Evolutionary conservation across 1,140 invertebrate species (phyloP).

Genomic region (Bombus superbus): DNA sequence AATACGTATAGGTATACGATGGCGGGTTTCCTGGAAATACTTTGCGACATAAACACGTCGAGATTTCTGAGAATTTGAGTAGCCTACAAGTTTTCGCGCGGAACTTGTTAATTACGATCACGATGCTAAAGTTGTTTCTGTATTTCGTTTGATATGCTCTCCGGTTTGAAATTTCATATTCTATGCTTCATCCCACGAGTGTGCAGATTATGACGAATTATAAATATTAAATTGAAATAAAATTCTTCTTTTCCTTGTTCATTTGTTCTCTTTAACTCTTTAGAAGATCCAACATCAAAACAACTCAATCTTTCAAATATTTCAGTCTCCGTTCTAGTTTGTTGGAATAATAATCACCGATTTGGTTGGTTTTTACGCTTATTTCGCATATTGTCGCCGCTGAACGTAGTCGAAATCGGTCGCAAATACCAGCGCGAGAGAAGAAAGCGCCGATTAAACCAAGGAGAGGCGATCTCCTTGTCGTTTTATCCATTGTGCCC

Average conservation of each 20-base stretch:
- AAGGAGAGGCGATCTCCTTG: slow-evolving; percentile 10
- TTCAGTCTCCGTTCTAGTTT: neutral
- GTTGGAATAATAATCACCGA: neutral
- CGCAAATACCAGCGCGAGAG: neutral
- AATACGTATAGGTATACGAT: neutral
- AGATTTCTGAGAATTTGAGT: neutral
- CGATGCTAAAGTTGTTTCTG: no score
- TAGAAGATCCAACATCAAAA: no score
- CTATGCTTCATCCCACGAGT: no score
- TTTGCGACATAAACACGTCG: neutral
- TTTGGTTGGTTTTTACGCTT: neutral
- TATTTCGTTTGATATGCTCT: no score
- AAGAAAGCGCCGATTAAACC: slow-evolving; percentile 2
- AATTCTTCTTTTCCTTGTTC: no score
- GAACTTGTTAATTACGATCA: neutral
- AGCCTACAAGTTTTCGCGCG: neutral
- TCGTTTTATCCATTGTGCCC: slow-evolving; percentile 19
- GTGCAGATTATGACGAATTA: no score
- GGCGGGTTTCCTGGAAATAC: neutral
- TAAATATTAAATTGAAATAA: no score
- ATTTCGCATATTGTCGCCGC: neutral
- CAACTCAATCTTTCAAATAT: neutral
- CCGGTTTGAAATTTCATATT: no score
- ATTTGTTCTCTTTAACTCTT: no score
- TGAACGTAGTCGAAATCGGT: neutral